These are phyloP conservation scores for Cryptotis parvus DNA, from an alignment of 2,113 vertebrate species.

Conservation along the genomic window DNA sequence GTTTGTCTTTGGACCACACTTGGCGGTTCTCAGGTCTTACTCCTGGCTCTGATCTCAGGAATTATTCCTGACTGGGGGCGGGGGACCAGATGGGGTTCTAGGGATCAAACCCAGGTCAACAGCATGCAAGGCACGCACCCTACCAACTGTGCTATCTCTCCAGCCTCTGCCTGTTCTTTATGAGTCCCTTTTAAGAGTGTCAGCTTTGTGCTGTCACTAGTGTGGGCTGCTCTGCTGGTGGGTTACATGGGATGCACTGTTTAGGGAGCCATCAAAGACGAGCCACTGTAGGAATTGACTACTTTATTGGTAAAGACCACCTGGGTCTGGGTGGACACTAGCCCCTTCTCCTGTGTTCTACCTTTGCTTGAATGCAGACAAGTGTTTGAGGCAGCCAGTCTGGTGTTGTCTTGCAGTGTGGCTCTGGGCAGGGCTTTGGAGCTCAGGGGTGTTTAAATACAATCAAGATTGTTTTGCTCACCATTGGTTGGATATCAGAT, in stretches of 20 bases:
- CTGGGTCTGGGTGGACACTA: no score
- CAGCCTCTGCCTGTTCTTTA: no score
- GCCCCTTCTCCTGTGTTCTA: not conserved
- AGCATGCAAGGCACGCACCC: no score
- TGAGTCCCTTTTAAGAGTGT: no score
- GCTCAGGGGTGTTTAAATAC: slow-evolving; percentile 37
- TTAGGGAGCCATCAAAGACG: not conserved
- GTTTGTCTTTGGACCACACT: not conserved
- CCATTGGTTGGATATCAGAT: not conserved
- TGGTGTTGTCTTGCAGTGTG: slow-evolving; percentile 47
- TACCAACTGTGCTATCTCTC: no score
- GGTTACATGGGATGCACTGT: not conserved
- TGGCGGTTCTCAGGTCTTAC: not conserved
- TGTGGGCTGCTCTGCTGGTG: no score
- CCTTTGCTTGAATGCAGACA: not conserved
- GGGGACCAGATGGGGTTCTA: no score
- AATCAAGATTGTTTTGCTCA: not conserved
- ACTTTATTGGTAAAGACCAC: not conserved
- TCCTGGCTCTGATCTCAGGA: no score
- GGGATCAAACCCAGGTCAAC: no score
- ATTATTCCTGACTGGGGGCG: no score
- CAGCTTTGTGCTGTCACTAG: no score
- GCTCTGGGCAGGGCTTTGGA: not conserved
- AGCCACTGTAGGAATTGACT: not conserved
- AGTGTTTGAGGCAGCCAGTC: not conserved